phyloP scores from a whole-genome alignment of 2,797 vertebrate genomes.

The Sciaenops ocellatus region DNA sequence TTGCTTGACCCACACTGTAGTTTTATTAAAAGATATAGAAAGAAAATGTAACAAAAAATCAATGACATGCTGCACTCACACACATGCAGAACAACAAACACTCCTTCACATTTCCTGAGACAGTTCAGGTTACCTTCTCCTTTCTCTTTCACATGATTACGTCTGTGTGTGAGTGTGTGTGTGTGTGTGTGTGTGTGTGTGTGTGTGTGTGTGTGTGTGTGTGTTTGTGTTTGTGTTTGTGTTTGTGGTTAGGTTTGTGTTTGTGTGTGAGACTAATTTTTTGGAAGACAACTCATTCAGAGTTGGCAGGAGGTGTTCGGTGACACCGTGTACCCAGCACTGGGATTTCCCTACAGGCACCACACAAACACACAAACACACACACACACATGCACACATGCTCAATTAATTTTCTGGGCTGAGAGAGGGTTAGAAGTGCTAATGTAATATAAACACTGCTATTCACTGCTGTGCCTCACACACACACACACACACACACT shows the following conservation, averaged over 20 bases:
- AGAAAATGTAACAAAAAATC: background rate
- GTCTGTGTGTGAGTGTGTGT: no score
- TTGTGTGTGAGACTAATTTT: constrained; percentile 25
- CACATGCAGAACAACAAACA: background rate
- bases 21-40: background rate
- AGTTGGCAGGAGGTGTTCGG: constrained; percentile 48
- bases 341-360: constrained; percentile 47
- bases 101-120: background rate
- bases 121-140: background rate
- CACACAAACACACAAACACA: background rate
- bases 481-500: constrained; percentile 30
- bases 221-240: background rate
- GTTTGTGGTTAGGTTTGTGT: constrained; percentile 12
- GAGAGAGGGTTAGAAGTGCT: constrained; percentile 42
- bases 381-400: constrained; percentile 5
- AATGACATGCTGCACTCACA: background rate
- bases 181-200: background rate
- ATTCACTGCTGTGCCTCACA: background rate
- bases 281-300: constrained; percentile 44
- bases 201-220: constrained; percentile 8
- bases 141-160: constrained; percentile 10
- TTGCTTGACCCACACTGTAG: no score
- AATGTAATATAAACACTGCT: constrained; percentile 41
- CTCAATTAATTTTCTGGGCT: constrained; percentile 34
- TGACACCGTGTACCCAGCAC: constrained; percentile 40